Base-by-base conservation (phyloP, 2,113 vertebrate species). In the Sebastes fasciatus region DNA sequence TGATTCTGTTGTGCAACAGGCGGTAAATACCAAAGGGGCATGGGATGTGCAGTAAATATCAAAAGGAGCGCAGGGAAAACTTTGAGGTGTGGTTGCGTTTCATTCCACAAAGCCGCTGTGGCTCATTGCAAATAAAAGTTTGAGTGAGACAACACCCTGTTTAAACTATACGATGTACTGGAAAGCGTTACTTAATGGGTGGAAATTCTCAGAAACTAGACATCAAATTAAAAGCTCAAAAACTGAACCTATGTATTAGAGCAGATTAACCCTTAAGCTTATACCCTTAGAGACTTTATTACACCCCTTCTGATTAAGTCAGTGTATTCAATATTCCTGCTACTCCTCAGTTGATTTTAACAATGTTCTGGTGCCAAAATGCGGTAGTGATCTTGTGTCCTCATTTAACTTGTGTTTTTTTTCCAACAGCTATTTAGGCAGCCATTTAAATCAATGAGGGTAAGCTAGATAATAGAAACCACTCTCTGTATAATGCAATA, bases 21-120 rank as follows among this genome's bases (percentile, higher is more conserved):
- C 45, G 6, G 54, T 73, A 76, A 74, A 55, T 62, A 55, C 61
- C 66, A 72, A 66, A 34, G 55, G 64, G 16, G 34, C 0, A 13
- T 9, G 34, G 11, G 43, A 34, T 57, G 9, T 9, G 60, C 48
- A 42, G 61, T 49, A 77, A 82, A 70, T 77, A 69, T 55, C 74
- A 26, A 61, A 66, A 74, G 40, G 49, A 60, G 21, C 46, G 2
- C 8, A 6, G 61, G 66, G 84, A 78, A 83, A 79, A 79, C 52
- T 60, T 55, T 78, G 69, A 91, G 92, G 92, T 89, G 92, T 89
- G 91, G 91, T 86, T 74, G 71, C 3, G 0, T 69, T 63, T 87
- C 67, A 73, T 55, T 84, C 69, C 51, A 40, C n/a, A 64, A 81
- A 84, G 51, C 79, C 83, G 82, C 23, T 43, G 42, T 83, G 70